Percentiles rank a stretch among this genome's conserved stretches.
These are phyloP conservation scores for Euleptes europaea DNA, from an alignment of 2,113 vertebrate genomes.

Conservation along the genomic window DNA sequence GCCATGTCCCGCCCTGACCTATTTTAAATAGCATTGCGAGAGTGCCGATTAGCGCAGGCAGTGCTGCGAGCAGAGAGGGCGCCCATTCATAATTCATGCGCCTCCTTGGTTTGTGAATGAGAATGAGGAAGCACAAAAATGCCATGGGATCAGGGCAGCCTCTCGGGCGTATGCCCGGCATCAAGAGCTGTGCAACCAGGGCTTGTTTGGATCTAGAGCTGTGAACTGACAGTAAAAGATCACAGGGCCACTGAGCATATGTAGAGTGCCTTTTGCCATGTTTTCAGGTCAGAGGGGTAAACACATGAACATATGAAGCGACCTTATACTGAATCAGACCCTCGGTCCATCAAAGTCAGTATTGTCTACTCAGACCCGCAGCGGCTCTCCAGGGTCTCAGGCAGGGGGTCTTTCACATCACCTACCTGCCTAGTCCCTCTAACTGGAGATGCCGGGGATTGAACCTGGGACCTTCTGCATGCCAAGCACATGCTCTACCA, in stretches of 20 bases:
- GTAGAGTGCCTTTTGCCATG: not conserved
- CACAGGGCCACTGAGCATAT: not conserved
- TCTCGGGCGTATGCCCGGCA: not conserved
- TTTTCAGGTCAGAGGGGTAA: not conserved
- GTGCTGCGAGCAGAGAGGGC: not conserved
- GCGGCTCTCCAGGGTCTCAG: too few species aligned
- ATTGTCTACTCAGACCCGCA: too few species aligned
- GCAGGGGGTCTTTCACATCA: too few species aligned
- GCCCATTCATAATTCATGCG: slow-evolving; percentile 6
- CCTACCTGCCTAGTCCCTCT: too few species aligned
- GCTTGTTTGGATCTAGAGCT: not conserved
- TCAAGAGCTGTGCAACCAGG: not conserved
- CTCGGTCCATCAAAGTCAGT: too few species aligned
- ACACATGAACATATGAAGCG: too few species aligned
- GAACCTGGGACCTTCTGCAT: too few species aligned
- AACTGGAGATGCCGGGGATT: too few species aligned
- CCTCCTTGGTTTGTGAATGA: not conserved
- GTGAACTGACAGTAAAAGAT: not conserved
- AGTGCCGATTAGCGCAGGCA: not conserved
- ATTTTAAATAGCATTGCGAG: not conserved
- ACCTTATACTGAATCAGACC: too few species aligned
- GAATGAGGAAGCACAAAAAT: not conserved
- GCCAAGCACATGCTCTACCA: too few species aligned
- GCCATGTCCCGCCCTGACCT: not conserved
- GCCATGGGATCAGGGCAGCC: not conserved